Evolutionary conservation across 1,140 invertebrate species (phyloP).

Genomic region (Drosophila miranda): DNA sequence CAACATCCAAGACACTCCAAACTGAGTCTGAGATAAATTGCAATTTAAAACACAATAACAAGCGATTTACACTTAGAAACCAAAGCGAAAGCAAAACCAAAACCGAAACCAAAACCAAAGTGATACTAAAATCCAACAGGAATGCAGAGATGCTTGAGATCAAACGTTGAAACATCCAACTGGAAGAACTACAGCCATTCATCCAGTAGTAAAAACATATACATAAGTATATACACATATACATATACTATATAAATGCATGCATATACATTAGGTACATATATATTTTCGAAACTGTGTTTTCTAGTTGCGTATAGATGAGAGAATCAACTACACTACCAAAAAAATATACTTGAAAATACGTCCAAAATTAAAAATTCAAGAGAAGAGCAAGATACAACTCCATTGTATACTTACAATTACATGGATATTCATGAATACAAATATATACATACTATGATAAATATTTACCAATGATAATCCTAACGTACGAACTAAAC

Average conservation of each 20-base stretch:
- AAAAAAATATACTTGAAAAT: constrained; percentile 73
- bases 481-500: constrained; percentile 34
- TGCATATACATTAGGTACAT: constrained; percentile 73
- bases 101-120: neutral
- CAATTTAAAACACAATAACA: constrained; percentile 68
- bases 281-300: constrained; percentile 79
- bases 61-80: constrained; percentile 70
- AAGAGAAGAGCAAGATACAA: constrained; percentile 70
- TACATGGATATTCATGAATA: constrained; percentile 67
- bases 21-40: constrained; percentile 80
- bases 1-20: constrained; percentile 78
- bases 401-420: constrained; percentile 67
- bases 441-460: constrained; percentile 28
- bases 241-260: constrained; percentile 46
- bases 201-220: constrained; percentile 53
- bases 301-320: constrained; percentile 72
- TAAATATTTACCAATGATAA: constrained; percentile 58
- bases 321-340: constrained; percentile 34
- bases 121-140: constrained; percentile 28
- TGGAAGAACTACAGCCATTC: constrained; percentile 62
- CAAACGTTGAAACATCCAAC: constrained; percentile 27
- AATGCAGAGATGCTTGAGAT: constrained; percentile 15
- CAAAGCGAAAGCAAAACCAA: constrained; percentile 26
- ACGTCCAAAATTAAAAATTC: constrained; percentile 72
- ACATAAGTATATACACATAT: constrained; percentile 60